phyloP scores from a whole-genome alignment of 1,140 invertebrate species.

The Leguminivora glycinivorella region DNA sequence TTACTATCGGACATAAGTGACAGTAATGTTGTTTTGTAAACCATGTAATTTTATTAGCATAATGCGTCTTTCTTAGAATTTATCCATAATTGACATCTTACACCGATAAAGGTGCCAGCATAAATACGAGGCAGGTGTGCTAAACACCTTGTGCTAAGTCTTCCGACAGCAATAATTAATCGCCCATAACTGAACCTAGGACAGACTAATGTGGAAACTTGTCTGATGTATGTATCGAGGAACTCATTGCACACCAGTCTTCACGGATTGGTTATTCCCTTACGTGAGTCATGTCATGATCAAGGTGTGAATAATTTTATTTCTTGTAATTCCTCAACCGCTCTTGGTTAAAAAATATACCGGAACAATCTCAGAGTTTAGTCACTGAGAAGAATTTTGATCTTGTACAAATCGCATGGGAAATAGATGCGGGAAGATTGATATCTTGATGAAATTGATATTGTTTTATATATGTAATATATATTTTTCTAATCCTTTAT shows the following conservation, averaged over 20 bases:
- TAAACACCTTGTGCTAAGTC: conserved; percentile 63
- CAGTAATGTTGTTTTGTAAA: not conserved
- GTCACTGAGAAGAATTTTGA: not conserved
- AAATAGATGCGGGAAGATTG: not conserved
- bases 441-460: no score
- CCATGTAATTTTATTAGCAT: not conserved
- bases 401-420: not conserved
- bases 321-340: not conserved
- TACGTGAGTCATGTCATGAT: conserved; percentile 1
- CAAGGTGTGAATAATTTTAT: conserved; percentile 12
- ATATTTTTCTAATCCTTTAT: no score
- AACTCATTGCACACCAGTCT: not conserved
- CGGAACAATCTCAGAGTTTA: conserved; percentile 13
- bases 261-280: conserved; percentile 1
- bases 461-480: no score
- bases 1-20: no score
- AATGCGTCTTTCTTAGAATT: not conserved
- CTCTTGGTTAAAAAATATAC: conserved; percentile 13
- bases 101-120: conserved; percentile 27
- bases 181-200: not conserved
- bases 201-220: not conserved
- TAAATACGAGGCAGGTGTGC: conserved; percentile 57
- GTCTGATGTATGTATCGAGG: not conserved
- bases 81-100: not conserved
- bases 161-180: conserved; percentile 62